Evolutionary conservation across 2,888 invertebrate species (phyloP).

Genomic region (Seira ritae): DNA sequence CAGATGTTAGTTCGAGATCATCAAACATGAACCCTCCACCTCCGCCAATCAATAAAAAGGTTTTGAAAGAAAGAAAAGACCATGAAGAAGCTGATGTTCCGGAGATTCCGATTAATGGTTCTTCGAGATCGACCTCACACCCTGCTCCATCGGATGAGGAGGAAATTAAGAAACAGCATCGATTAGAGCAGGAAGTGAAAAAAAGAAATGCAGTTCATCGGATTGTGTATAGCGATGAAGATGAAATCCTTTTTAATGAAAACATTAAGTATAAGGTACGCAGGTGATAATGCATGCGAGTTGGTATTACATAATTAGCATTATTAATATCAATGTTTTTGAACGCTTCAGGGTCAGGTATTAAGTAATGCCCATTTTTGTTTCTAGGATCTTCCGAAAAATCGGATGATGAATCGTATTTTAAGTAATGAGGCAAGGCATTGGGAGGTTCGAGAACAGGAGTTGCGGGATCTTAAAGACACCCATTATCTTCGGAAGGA

Average conservation of each 20-base stretch:
- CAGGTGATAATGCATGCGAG: too few species aligned
- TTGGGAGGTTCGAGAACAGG: not conserved
- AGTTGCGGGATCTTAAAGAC: not conserved
- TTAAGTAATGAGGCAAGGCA: too few species aligned
- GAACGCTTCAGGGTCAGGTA: too few species aligned
- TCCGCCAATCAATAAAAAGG: not conserved
- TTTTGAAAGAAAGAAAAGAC: slow-evolving; percentile 19
- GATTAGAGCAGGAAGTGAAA: not conserved
- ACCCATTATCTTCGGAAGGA: not conserved
- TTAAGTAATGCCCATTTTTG: too few species aligned
- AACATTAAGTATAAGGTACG: slow-evolving; percentile 41
- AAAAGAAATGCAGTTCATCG: too few species aligned
- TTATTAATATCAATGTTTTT: slow-evolving; percentile 3
- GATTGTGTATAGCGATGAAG: not conserved
- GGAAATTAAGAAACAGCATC: not conserved
- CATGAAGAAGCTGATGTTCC: not conserved
- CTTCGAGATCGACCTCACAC: not conserved
- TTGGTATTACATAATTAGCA: too few species aligned
- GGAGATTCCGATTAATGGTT: too few species aligned
- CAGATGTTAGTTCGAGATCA: too few species aligned
- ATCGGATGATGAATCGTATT: too few species aligned
- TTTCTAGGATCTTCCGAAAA: too few species aligned
- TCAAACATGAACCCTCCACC: too few species aligned
- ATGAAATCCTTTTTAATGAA: slow-evolving; percentile 14
- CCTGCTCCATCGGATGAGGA: not conserved